Evolutionary conservation across 1,140 invertebrate species (phyloP), one percentile per base, ranked within the genome.

Genomic region (Lineus longissimus): DNA sequence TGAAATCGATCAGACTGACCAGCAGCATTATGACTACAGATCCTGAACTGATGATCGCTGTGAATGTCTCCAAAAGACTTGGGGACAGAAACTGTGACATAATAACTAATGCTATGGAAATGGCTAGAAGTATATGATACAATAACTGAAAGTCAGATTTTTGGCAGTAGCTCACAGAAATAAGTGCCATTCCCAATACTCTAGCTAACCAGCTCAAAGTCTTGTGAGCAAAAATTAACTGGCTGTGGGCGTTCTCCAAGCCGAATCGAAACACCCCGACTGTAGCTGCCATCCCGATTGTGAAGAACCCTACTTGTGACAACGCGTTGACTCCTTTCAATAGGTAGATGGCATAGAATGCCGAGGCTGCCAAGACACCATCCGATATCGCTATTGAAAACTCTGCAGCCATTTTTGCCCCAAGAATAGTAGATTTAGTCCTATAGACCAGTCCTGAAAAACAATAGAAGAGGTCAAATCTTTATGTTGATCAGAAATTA

Each of bases 341-440:
- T 7, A 56, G 17, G 23, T 64, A 62, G 2, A 63, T 63, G 6
- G 69, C 65, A 61, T 65, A 64, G 13, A 68, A 63, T 7, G 68
- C 66, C 0, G 68, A 67, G 11, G 69, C 11, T 19, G 66, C 67
- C 7, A 75, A 51, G 6, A 72, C 63, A 11, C 68, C 27, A 59
- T 75, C 73, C 0, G 72, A 73, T 7, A 72, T 2, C 1, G 72
- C 70, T 9, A 72, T 75, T 51, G 61, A 69, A 11, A 75, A 40
- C 55, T 71, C 67, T 25, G 67, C 56, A 2, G 61, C 56, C 36
- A 25, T 29, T 33, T 19, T 59, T 43, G 1, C 30, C 27, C 45
- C 25, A 25, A 58, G 19, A n/a, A n/a, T n/a, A n/a, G 15, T 15
- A 29, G 30, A 2, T 40, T n/a, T 4, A 56, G 9, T n/a, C 29